A percentile compares a stretch with the other conserved stretches of the same genome.
phyloP scores from a whole-genome alignment of 2,888 invertebrate species.

The Brachyptera risi region DNA sequence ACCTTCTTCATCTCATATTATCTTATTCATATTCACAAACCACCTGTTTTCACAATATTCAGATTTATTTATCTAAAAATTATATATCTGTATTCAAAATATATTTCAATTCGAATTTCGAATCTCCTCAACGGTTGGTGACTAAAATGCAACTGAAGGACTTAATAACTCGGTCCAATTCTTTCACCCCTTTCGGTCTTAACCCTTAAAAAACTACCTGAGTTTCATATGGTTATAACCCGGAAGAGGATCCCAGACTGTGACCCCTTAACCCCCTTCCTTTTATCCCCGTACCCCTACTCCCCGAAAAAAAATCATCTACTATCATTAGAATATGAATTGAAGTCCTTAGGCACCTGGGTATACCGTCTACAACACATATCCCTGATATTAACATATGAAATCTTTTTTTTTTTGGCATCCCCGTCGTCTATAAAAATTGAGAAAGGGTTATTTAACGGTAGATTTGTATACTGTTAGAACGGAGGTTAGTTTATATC shows the following conservation, averaged over 20 bases:
- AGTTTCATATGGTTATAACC: not conserved
- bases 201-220: conserved; percentile 8
- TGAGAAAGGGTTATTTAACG: conserved; percentile 5
- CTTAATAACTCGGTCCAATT: not conserved
- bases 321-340: conserved; percentile 20
- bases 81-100: too few relatives aligned
- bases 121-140: too few relatives aligned
- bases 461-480: not conserved
- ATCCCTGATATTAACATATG: conserved; percentile 20
- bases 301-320: not conserved
- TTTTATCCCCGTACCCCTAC: not conserved
- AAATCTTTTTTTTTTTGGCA: conserved; percentile 16
- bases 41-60: too few relatives aligned
- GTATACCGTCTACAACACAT: not conserved
- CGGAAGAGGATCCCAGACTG: not conserved
- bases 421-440: not conserved
- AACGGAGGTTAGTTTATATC: too few relatives aligned
- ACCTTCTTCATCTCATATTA: too few relatives aligned
- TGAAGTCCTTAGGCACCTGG: conserved; percentile 6
- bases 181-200: conserved; percentile 11
- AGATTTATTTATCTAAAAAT: too few relatives aligned
- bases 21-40: too few relatives aligned
- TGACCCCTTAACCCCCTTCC: not conserved
- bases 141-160: not conserved
- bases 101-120: too few relatives aligned